phyloP scores from a whole-genome alignment of 2,797 vertebrate genomes.

The Hoplostethus mediterraneus region DNA sequence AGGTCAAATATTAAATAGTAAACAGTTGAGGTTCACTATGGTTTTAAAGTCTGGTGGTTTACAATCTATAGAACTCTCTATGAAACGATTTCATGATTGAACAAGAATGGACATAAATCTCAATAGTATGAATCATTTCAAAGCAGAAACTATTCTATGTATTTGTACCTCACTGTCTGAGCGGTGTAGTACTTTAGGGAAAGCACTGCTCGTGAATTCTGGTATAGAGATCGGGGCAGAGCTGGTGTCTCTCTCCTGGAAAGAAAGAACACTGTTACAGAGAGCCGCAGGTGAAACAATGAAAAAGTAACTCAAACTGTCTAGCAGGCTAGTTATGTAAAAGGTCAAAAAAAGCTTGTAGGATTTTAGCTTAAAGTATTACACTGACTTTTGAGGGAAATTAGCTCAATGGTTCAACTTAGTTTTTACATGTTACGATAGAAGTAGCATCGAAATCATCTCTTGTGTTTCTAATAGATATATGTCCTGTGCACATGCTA shows the following conservation, averaged over 20 bases:
- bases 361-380: no score
- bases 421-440: no score
- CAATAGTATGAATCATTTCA: background rate
- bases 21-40: background rate
- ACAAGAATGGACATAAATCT: background rate
- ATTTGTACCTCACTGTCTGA: conserved; percentile 79
- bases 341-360: no score
- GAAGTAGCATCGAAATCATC: no score
- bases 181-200: conserved; percentile 91
- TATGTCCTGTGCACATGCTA: no score
- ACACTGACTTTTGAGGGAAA: no score
- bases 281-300: background rate
- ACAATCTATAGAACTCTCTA: background rate
- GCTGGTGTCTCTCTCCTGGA: conserved; percentile 93
- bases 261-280: conserved; percentile 33
- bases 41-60: background rate
- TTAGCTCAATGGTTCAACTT: no score
- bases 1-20: background rate
- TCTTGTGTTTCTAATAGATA: no score
- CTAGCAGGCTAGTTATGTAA: no score
- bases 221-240: conserved; percentile 86
- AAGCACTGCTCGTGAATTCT: conserved; percentile 86
- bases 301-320: background rate
- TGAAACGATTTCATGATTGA: no score
- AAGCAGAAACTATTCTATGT: background rate